These are phyloP conservation scores for Trichoplusia ni DNA, from an alignment of 1,140 invertebrate species.

Conservation along the genomic window DNA sequence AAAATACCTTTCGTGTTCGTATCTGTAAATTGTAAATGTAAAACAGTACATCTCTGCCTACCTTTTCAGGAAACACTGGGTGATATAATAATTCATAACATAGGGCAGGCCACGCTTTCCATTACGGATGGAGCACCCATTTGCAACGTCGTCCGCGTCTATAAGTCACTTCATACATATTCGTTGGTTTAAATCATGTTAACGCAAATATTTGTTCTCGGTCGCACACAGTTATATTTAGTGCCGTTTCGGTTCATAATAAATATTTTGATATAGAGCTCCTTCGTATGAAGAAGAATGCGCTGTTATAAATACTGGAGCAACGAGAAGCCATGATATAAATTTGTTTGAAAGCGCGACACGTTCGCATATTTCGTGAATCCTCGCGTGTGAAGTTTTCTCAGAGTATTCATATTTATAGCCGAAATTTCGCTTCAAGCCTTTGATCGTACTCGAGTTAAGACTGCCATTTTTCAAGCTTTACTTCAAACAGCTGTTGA, in stretches of 20 bases:
- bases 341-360: conserved; percentile 37
- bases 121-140: conserved; percentile 12
- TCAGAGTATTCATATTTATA: conserved; percentile 44
- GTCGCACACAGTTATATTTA: conserved; percentile 21
- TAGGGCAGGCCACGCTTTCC: conserved; percentile 3
- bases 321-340: conserved; percentile 23
- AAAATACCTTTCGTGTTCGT: no score
- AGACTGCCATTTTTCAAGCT: conserved; percentile 26
- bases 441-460: conserved; percentile 35
- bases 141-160: not conserved
- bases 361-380: conserved; percentile 40
- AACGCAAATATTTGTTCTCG: conserved; percentile 41
- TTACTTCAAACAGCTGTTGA: conserved; percentile 24
- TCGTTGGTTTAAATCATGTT: conserved; percentile 41
- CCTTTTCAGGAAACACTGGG: conserved; percentile 9
- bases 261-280: conserved; percentile 13
- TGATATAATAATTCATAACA: no score
- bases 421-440: conserved; percentile 37
- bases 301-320: conserved; percentile 17
- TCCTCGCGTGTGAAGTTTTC: conserved; percentile 34
- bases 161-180: conserved; percentile 45
- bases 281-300: conserved; percentile 14
- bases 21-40: no score
- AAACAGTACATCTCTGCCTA: conserved; percentile 14
- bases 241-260: conserved; percentile 9